These are phyloP conservation scores for Drosophila mulleri DNA, from an alignment of 2,888 invertebrate species.

Conservation along the genomic window DNA sequence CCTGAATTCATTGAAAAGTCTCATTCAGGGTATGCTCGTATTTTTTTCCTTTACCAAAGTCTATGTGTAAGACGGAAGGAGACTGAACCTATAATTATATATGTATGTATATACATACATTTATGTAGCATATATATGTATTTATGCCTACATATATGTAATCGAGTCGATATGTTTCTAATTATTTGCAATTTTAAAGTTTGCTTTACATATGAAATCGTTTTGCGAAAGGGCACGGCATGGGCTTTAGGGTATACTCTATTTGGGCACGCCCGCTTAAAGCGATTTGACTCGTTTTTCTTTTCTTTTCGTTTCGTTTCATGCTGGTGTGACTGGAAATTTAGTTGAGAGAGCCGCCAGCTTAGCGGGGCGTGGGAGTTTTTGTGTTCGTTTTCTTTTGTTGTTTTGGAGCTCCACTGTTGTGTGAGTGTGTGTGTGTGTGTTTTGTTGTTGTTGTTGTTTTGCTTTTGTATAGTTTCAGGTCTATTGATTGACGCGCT, in stretches of 20 bases:
- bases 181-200: not conserved
- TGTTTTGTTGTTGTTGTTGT: not conserved
- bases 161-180: not conserved
- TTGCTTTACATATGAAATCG: not conserved
- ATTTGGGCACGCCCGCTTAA: not conserved
- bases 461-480: constrained; percentile 24
- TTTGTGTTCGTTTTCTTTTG: constrained; percentile 18
- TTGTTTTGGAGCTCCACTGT: not conserved
- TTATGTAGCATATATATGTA: too few relatives aligned
- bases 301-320: not conserved
- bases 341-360: constrained; percentile 11
- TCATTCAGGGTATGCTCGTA: not conserved
- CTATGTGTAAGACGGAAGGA: too few relatives aligned
- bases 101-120: too few relatives aligned
- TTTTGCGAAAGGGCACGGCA: not conserved
- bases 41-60: too few relatives aligned
- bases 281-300: not conserved
- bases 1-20: not conserved
- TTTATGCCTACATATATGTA: too few relatives aligned
- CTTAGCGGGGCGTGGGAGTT: constrained; percentile 46
- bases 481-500: constrained; percentile 61
- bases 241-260: not conserved
- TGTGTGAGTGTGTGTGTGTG: not conserved
- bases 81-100: too few relatives aligned
- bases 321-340: constrained; percentile 13